These are phyloP conservation scores for Lacanobia wlatinum DNA, from an alignment of 2,888 invertebrate genomes.

Conservation along the genomic window DNA sequence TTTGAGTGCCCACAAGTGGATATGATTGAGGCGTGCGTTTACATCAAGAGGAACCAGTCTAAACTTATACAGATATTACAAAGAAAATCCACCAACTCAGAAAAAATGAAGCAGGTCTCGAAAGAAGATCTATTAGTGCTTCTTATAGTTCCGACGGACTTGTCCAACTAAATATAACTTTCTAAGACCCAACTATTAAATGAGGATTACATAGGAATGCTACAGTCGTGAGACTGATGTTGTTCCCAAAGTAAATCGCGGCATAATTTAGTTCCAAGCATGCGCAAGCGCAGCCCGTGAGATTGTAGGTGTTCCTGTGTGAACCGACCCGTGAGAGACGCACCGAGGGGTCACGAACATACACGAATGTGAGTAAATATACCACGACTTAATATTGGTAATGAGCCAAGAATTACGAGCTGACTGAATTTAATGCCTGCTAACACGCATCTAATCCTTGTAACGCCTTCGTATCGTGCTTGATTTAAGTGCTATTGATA, in stretches of 20 bases:
- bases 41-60: too few species aligned
- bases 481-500: conserved; percentile 8
- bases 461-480: conserved; percentile 5
- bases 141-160: too few species aligned
- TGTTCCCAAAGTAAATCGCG: conserved; percentile 73
- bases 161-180: neutral
- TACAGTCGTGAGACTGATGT: conserved; percentile 72
- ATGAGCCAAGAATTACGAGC: conserved; percentile 56
- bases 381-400: conserved; percentile 54
- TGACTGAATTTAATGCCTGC: conserved; percentile 24
- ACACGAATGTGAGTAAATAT: conserved; percentile 61
- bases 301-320: conserved; percentile 73
- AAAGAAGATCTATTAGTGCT: too few species aligned
- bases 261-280: conserved; percentile 71
- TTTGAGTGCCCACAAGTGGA: too few species aligned
- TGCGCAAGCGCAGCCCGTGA: conserved; percentile 65
- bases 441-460: conserved; percentile 49
- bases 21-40: too few species aligned
- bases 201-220: conserved; percentile 60
- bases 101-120: too few species aligned
- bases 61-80: too few species aligned
- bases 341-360: conserved; percentile 68
- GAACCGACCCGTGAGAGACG: conserved; percentile 75
- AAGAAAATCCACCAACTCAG: too few species aligned
- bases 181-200: conserved; percentile 52